These are phyloP conservation scores for Brenthis hecate DNA, from an alignment of 2,888 invertebrate species.

Conservation along the genomic window DNA sequence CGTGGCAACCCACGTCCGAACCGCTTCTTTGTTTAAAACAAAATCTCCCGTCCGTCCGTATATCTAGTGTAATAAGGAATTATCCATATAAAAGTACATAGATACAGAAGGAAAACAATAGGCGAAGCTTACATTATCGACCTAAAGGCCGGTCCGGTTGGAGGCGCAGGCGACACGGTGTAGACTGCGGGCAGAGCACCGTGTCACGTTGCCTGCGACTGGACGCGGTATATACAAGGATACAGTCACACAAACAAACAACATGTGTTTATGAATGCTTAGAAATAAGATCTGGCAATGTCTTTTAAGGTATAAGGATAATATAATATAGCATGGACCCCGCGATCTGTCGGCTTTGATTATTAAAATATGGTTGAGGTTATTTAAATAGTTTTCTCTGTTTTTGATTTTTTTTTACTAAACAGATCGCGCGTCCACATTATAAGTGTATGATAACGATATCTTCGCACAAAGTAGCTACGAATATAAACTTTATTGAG, in stretches of 20 bases:
- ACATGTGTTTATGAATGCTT: slow-evolving; percentile 67
- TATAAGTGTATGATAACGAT: slow-evolving; percentile 30
- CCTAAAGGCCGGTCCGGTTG: slow-evolving; percentile 41
- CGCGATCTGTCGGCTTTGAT: slow-evolving; percentile 9
- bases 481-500: slow-evolving; percentile 26
- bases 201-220: slow-evolving; percentile 42
- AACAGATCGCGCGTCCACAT: slow-evolving; percentile 21
- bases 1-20: slow-evolving; percentile 54
- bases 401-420: background rate
- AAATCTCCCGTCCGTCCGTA: slow-evolving; percentile 67
- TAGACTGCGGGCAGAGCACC: background rate
- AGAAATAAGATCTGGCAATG: slow-evolving; percentile 69
- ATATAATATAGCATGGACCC: slow-evolving; percentile 26
- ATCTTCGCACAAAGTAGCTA: slow-evolving; percentile 15
- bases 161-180: slow-evolving; percentile 42
- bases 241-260: slow-evolving; percentile 69
- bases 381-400: background rate
- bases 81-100: slow-evolving; percentile 75
- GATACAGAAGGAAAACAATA: slow-evolving; percentile 71
- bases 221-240: slow-evolving; percentile 55
- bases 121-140: slow-evolving; percentile 69
- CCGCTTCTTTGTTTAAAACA: slow-evolving; percentile 55
- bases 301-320: slow-evolving; percentile 55
- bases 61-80: slow-evolving; percentile 73
- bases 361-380: background rate